Evolutionary conservation across 2,113 vertebrate species (phyloP), one percentile per base, ranked within the genome.

Genomic region (Psophia crepitans): DNA sequence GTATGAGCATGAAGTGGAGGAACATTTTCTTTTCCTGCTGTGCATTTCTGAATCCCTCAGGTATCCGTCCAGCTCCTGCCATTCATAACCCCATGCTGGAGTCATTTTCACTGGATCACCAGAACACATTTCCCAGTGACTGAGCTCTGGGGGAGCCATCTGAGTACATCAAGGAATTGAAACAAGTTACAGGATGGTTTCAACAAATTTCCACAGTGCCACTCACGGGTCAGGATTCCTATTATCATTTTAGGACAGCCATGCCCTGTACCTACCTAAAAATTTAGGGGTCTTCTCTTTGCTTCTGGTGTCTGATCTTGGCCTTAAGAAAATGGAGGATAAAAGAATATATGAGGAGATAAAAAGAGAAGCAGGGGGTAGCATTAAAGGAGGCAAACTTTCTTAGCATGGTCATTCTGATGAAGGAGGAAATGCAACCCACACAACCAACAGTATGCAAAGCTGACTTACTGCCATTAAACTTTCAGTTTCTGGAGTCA

Each of bases 271-370:
- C 96, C 1, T 92, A 98, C 97, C 93, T 64, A n/a, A 48, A 77
- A 46, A 8, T 35, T 64, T 22, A 32, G 60, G 33, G 27, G 17
- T 90, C 79, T 90, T 91, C 76, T 97, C 91, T 68, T 6, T 49
- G 61, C 19, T 60, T 58, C 54, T 78, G 18, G 23, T 89, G 78
- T 85, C 56, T 27, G 9, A 84, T 63, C 32, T 60, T 80, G 82
- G 75, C 64, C 98, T 98, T 92, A 58, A 96, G 93, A 92, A 83
- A 93, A 96, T 4, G 6, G 11, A 68, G 14, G 12, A 60, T 10
- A 82, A 92, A n/a, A 91, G n/a, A 79, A 70, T 20, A 44, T 19
- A 56, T 70, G 74, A 88, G 79, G 8, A 68, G 35, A 8, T 3
- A 56, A 22, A 89, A 76, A 33, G 23, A 33, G 0, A 20, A 27